phyloP scores from a whole-genome alignment of 2,797 vertebrate species.

The Rhynchonycteris naso region DNA sequence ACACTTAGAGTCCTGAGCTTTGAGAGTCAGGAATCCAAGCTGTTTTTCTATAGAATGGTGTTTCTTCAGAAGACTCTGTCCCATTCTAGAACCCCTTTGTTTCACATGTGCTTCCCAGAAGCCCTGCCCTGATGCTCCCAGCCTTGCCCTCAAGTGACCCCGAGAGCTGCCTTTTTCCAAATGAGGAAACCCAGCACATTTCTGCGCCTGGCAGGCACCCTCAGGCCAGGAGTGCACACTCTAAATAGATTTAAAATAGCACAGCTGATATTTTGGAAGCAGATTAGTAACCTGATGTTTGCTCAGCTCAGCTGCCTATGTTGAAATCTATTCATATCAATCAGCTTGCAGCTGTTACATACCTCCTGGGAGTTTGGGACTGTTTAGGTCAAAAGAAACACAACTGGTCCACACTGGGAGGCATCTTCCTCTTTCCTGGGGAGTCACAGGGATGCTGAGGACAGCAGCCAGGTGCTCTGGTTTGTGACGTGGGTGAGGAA shows the following conservation, averaged over 20 bases:
- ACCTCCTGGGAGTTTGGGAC: not conserved
- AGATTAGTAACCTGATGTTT: not conserved
- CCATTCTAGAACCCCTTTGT: not conserved
- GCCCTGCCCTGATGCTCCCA: not conserved
- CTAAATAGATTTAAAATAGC: slow-evolving; percentile 36
- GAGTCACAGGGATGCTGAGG: not conserved
- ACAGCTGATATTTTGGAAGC: not conserved
- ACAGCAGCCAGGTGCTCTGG: not conserved
- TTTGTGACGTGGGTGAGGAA: not conserved
- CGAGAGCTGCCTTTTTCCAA: not conserved
- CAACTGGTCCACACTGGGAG: not conserved
- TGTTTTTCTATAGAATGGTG: not conserved
- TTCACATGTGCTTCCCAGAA: not conserved
- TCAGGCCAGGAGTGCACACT: not conserved
- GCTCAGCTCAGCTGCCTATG: not conserved
- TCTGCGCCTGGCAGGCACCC: not conserved
- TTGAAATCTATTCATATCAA: not conserved
- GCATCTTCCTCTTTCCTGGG: not conserved
- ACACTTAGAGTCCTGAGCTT: not conserved
- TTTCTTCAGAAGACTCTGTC: not conserved
- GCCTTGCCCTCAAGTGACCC: slow-evolving; percentile 31
- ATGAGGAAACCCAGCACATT: not conserved
- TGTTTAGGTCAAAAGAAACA: not conserved
- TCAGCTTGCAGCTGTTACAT: not conserved
- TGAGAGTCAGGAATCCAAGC: not conserved